Percentiles rank a stretch among this genome's conserved stretches.
Evolutionary conservation across 2,888 invertebrate species (phyloP).

Genomic region (Dione vanillae): DNA sequence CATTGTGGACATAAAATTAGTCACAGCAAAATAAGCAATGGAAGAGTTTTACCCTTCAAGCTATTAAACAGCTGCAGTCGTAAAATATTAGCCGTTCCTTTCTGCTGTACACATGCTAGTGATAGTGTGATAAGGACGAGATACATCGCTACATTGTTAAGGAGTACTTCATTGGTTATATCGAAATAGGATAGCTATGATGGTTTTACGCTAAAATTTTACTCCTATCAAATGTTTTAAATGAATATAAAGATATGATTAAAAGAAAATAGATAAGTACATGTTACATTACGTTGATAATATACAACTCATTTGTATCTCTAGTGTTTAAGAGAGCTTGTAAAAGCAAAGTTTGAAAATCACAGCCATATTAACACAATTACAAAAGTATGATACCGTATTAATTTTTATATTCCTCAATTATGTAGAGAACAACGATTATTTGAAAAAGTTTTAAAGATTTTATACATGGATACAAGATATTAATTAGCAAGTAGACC

Average conservation of each 20-base stretch:
- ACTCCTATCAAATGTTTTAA: conserved; percentile 45
- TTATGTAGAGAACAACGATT: too few relatives aligned
- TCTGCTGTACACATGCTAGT: conserved; percentile 48
- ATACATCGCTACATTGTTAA: conserved; percentile 67
- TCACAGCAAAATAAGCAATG: conserved; percentile 79
- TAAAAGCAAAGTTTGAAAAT: neutral
- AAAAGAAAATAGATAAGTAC: conserved; percentile 10
- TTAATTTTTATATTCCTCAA: too few relatives aligned
- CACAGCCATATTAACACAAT: too few relatives aligned
- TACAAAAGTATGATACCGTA: too few relatives aligned
- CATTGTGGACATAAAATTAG: conserved; percentile 72
- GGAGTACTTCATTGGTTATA: conserved; percentile 62
- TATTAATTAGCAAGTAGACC: too few relatives aligned
- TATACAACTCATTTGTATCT: neutral
- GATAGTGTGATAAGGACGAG: conserved; percentile 56
- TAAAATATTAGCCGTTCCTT: conserved; percentile 64
- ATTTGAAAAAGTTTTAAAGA: too few relatives aligned
- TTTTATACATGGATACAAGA: too few relatives aligned
- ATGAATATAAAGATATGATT: neutral
- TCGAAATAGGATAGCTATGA: conserved; percentile 66
- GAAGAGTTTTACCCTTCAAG: conserved; percentile 69
- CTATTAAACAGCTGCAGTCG: conserved; percentile 71
- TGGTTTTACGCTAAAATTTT: conserved; percentile 55
- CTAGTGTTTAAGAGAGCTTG: neutral
- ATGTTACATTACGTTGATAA: neutral